Evolutionary conservation across 30 jellyfish, hydroid and myxozoan genomes (phyloP).

Genomic region (Chironex yamaguchii): DNA sequence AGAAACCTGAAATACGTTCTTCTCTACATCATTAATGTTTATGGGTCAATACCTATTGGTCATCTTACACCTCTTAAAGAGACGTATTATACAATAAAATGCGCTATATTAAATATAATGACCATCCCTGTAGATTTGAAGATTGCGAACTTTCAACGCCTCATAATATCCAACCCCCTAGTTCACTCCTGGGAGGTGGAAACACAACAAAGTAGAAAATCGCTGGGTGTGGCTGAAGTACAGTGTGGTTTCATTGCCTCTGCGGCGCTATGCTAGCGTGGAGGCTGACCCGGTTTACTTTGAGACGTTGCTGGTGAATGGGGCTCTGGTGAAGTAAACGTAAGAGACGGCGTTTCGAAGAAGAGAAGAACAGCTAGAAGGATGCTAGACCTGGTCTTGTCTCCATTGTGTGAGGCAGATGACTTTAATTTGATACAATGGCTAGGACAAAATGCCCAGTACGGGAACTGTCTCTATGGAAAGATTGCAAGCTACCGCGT

Average conservation of each 20-base stretch:
- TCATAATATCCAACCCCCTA: too few relatives aligned
- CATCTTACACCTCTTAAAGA: too few relatives aligned
- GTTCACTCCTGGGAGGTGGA: too few relatives aligned
- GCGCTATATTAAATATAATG: too few relatives aligned
- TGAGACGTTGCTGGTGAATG: constrained; percentile 10
- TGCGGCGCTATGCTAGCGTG: constrained; percentile 16
- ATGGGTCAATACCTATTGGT: too few relatives aligned
- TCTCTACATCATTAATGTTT: too few relatives aligned
- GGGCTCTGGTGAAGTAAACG: constrained; percentile 16
- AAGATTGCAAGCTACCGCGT: constrained; percentile 21
- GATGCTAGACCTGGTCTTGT: constrained; percentile 12
- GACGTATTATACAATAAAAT: too few relatives aligned
- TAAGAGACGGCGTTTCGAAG: constrained; percentile 9
- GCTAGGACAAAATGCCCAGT: constrained; percentile 4
- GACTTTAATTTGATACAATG: constrained; percentile 5
- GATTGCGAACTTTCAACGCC: too few relatives aligned
- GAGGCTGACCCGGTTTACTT: constrained; percentile 18
- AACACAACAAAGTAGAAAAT: constrained; percentile 9
- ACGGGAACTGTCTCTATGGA: constrained; percentile 11
- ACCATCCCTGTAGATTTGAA: too few relatives aligned
- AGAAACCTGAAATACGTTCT: too few relatives aligned
- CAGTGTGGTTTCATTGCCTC: constrained; percentile 20
- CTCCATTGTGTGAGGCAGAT: constrained; percentile 25
- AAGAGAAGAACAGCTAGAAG: constrained; percentile 21
- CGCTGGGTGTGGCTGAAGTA: constrained; percentile 10